Base-by-base conservation (phyloP, 1,140 invertebrate species). In the Drosophila ironensis region DNA sequence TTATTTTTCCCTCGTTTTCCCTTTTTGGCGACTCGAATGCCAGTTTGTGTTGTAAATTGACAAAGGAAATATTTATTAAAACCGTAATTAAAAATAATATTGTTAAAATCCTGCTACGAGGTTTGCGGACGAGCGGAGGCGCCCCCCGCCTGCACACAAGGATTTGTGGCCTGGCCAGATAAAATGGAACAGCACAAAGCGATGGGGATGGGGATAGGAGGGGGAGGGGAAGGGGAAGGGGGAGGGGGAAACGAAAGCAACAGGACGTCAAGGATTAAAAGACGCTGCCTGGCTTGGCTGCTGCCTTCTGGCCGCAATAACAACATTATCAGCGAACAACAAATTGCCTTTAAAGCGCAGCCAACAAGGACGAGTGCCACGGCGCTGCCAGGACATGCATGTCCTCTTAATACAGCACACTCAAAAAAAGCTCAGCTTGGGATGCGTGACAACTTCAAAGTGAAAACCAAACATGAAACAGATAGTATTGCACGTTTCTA, bases 61-160 rank as follows among this genome's bases (percentile, higher is more conserved):
- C 80, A 86, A 86, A 84, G 41, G 66, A 80, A 72, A 72, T 86
- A 80, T 72, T 78, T 86, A 72, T 86, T 73, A 84, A 75, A 72
- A 54, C 42, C 71, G 77, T 86, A 86, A 87, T 86, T 87, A 86
- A 87, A 80, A 80, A 72, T 86, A 86, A 86, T 87, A 72, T 75
- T 53, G 81, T 80, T 86, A 80, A 69, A 64, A 74, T 67, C 41
- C 64, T 73, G 73, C 66, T 78, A 59, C 54, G 60, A 50, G 38
- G 24, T 6, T 25, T 7, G 61, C 3, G 51, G 45, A 35, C 19
- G 27, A 8, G 44, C 19, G 27, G 25, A n/a, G 56, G 24, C n/a
- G 35, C 41, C 19, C 68, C 12, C 16, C 33, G 42, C 12, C 16
- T 28, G 42, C 24, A 40, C 33, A 59, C 63, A 69, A 53, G 74